Conservation (phyloP, 1,140 invertebrate species). For the Ceratosolen fusciceps region DNA sequence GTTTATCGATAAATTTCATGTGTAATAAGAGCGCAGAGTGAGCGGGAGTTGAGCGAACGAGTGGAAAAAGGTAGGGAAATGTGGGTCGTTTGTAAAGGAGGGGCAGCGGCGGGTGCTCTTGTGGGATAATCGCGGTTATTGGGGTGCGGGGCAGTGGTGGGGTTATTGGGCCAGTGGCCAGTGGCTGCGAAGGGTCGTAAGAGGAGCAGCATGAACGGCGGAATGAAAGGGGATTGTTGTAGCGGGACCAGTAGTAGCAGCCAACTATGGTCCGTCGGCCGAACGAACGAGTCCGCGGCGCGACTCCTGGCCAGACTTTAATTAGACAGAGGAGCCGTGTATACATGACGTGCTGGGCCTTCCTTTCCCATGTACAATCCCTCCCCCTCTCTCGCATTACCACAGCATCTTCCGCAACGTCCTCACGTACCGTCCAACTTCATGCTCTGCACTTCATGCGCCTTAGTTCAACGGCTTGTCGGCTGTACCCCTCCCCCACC, state of each 20-base stretch:
- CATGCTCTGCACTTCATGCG: slow-evolving; percentile 41
- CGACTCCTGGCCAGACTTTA: slow-evolving; percentile 59
- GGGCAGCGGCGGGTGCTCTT: background rate
- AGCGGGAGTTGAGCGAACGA: background rate
- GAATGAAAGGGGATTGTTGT: too few species aligned
- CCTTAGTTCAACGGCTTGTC: slow-evolving; percentile 42
- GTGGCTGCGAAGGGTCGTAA: slow-evolving; percentile 58
- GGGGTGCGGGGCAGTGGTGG: background rate
- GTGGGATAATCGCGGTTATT: slow-evolving; percentile 22
- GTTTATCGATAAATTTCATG: background rate
- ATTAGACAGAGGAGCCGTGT: slow-evolving; percentile 60
- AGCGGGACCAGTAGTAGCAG: slow-evolving; percentile 3
- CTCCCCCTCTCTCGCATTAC: too few species aligned
- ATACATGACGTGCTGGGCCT: slow-evolving; percentile 57
- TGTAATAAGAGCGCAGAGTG: background rate
- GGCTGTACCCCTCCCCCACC: slow-evolving; percentile 18
- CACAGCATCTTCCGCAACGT: background rate
- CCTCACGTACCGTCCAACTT: background rate
- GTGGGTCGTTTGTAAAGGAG: too few species aligned
- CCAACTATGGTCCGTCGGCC: slow-evolving; percentile 53
- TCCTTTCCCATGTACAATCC: slow-evolving; percentile 43
- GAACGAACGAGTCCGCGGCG: slow-evolving; percentile 51
- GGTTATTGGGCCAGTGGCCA: slow-evolving; percentile 43
- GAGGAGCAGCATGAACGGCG: slow-evolving; percentile 40
- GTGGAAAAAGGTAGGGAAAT: too few species aligned